phyloP scores from a whole-genome alignment of 2,888 invertebrate genomes.

The Acrocyrtus sp. region DNA sequence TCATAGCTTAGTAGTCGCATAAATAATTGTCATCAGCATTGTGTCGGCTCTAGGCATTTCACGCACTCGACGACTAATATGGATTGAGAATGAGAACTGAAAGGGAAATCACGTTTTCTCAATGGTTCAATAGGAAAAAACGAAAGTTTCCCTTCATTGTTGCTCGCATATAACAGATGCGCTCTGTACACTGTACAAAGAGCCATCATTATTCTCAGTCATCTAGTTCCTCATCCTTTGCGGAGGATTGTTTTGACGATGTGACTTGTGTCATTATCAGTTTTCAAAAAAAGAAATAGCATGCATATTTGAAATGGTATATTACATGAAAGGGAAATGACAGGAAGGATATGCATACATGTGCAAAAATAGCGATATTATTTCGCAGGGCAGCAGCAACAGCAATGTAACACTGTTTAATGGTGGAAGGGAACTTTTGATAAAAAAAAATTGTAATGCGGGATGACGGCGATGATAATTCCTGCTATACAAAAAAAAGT shows the following conservation, averaged over 20 bases:
- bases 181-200: too few relatives aligned
- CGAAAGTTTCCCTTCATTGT: conserved; percentile 50
- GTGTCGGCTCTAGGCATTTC: too few relatives aligned
- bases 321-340: conserved; percentile 23
- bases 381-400: too few relatives aligned
- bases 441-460: conserved; percentile 16
- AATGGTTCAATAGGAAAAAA: conserved; percentile 38
- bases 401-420: too few relatives aligned
- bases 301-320: conserved; percentile 13
- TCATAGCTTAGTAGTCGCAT: too few relatives aligned
- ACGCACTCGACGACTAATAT: too few relatives aligned
- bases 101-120: conserved; percentile 40
- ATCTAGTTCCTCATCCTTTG: conserved; percentile 16
- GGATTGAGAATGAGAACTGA: conserved; percentile 43
- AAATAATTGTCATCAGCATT: too few relatives aligned
- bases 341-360: conserved; percentile 34
- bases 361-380: too few relatives aligned
- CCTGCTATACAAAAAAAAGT: too few relatives aligned
- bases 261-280: too few relatives aligned
- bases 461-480: conserved; percentile 41
- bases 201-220: conserved; percentile 20
- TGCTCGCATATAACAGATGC: too few relatives aligned
- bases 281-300: conserved; percentile 2
- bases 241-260: conserved; percentile 4
- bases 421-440: background rate